phyloP scores from a whole-genome alignment of 92 coral and sea anemone species.

The Umimayanthus kanabou region DNA sequence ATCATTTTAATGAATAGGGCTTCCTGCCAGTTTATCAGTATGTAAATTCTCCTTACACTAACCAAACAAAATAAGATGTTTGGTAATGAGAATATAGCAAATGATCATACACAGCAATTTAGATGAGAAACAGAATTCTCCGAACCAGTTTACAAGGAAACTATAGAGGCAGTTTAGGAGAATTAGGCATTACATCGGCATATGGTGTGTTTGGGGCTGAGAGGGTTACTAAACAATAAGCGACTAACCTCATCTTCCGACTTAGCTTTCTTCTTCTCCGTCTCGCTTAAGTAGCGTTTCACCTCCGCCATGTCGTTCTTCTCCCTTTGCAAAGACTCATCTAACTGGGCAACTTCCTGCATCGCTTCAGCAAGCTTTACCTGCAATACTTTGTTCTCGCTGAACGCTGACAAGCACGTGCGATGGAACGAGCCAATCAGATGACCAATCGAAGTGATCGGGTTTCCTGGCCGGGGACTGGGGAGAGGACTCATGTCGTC shows the following conservation, averaged over 20 bases:
- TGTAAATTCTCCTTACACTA: too few relatives aligned
- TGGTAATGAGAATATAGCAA: too few relatives aligned
- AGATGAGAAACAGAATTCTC: too few relatives aligned
- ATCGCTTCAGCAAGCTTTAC: slow-evolving; percentile 50
- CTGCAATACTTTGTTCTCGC: slow-evolving; percentile 72
- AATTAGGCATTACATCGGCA: too few relatives aligned
- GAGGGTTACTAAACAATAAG: too few relatives aligned
- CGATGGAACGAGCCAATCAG: slow-evolving; percentile 71
- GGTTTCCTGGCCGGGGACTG: slow-evolving; percentile 51
- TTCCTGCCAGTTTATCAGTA: too few relatives aligned
- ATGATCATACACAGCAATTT: too few relatives aligned
- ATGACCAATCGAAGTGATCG: slow-evolving; percentile 60
- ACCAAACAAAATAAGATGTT: too few relatives aligned
- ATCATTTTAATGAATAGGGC: too few relatives aligned
- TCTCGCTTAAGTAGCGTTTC: slow-evolving; percentile 68
- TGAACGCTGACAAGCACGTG: slow-evolving; percentile 70
- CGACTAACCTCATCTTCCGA: slow-evolving; percentile 66
- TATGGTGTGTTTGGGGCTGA: too few relatives aligned
- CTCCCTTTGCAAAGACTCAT: slow-evolving; percentile 67
- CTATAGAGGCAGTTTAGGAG: too few relatives aligned
- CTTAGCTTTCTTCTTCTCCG: slow-evolving; percentile 75
- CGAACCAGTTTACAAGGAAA: too few relatives aligned
- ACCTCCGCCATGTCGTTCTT: slow-evolving; percentile 63
- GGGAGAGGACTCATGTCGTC: slow-evolving; percentile 57
- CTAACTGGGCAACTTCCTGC: slow-evolving; percentile 57